These are phyloP conservation scores for Lacanobia wlatinum DNA, from an alignment of 2,888 invertebrate genomes.

Conservation along the genomic window DNA sequence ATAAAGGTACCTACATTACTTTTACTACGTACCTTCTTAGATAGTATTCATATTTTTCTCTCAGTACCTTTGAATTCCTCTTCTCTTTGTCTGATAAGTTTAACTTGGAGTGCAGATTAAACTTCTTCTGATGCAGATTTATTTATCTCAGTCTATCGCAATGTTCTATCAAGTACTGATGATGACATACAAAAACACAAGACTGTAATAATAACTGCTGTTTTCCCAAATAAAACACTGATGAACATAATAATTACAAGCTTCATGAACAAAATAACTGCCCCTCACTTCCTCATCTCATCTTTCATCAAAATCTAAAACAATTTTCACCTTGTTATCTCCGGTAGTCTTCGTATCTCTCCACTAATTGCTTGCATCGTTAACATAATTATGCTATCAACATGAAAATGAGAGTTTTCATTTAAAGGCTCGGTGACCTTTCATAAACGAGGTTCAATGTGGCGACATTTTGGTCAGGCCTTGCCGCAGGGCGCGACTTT, in stretches of 20 bases:
- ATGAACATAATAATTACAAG: not conserved
- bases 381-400: slow-evolving; percentile 67
- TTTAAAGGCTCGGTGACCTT: slow-evolving; percentile 72
- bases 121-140: not conserved
- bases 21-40: not conserved
- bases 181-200: too few species aligned
- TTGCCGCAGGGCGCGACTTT: slow-evolving; percentile 69
- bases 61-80: not conserved
- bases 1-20: slow-evolving; percentile 4
- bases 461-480: slow-evolving; percentile 73
- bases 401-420: slow-evolving; percentile 74
- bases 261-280: not conserved
- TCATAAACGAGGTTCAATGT: slow-evolving; percentile 70
- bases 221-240: not conserved
- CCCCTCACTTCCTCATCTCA: slow-evolving; percentile 5
- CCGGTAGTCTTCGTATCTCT: slow-evolving; percentile 40
- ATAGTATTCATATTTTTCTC: slow-evolving; percentile 5
- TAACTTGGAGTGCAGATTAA: not conserved
- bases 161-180: too few species aligned
- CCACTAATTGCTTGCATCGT: slow-evolving; percentile 62
- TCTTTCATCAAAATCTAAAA: slow-evolving; percentile 44
- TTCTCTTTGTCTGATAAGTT: not conserved
- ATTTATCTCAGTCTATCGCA: not conserved
- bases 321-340: slow-evolving; percentile 45
- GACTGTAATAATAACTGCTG: too few species aligned